These are phyloP conservation scores for Colaptes auratus DNA, from an alignment of 2,113 vertebrate species.

Conservation along the genomic window DNA sequence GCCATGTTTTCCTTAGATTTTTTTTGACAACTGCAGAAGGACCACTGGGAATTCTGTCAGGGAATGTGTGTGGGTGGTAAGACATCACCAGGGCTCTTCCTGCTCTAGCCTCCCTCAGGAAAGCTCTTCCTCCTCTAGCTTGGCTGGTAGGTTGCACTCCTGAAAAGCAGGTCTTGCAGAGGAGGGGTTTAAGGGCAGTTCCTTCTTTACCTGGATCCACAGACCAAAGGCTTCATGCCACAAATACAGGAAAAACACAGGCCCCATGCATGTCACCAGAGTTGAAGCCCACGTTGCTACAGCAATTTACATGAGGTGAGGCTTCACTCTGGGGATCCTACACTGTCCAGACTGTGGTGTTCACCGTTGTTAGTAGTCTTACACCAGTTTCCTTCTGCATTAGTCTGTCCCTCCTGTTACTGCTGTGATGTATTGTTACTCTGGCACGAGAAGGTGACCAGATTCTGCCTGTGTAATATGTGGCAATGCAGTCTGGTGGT, in stretches of 20 bases:
- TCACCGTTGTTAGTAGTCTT: not conserved
- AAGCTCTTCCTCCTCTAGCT: no score
- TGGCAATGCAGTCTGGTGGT: not conserved
- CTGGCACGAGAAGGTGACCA: not conserved
- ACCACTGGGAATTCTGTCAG: not conserved
- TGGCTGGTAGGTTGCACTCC: not conserved
- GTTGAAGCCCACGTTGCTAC: rapidly evolving
- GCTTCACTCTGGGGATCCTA: not conserved
- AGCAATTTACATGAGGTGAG: not conserved
- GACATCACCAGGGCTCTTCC: not conserved
- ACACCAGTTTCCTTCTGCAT: not conserved
- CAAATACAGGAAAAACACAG: rapidly evolving
- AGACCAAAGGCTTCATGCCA: no score
- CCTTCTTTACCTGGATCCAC: not conserved
- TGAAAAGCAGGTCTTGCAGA: not conserved
- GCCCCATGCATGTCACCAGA: not conserved
- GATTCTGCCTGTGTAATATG: rapidly evolving
- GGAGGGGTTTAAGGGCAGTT: not conserved
- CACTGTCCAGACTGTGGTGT: not conserved
- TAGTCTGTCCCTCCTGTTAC: not conserved
- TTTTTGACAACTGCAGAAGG: not conserved
- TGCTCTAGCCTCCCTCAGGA: no score
- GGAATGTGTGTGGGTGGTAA: rapidly evolving
- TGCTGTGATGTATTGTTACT: not conserved
- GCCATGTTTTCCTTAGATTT: not conserved